A percentile compares a stretch with the other conserved stretches of the same genome.
phyloP scores from a whole-genome alignment of 2,113 vertebrate species.

The Epinephelus moara region DNA sequence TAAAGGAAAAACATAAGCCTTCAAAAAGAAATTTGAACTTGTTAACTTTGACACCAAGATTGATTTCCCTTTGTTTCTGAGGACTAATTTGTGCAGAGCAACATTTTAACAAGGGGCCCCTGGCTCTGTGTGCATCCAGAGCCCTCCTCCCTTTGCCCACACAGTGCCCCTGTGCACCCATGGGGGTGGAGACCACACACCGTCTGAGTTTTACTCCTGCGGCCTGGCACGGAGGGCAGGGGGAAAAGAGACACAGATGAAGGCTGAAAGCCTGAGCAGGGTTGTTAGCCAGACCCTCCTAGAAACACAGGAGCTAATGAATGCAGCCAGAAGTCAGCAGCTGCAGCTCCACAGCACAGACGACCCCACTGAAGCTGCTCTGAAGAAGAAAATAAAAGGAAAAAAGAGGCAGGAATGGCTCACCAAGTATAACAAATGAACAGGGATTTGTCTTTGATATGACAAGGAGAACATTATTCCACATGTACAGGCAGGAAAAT shows the following conservation, averaged over 20 bases:
- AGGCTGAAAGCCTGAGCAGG: constrained; percentile 54
- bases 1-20: neutral
- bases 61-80: neutral
- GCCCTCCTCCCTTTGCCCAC: constrained; percentile 8
- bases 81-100: neutral
- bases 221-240: constrained; percentile 21
- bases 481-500: constrained; percentile 7
- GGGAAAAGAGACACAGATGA: constrained; percentile 55
- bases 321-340: constrained; percentile 65
- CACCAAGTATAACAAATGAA: constrained; percentile 30
- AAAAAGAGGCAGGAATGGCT: neutral
- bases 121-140: neutral
- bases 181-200: constrained; percentile 27
- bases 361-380: constrained; percentile 5
- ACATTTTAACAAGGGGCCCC: constrained; percentile 15
- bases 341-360: constrained; percentile 42
- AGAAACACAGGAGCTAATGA: constrained; percentile 64
- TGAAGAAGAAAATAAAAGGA: constrained; percentile 4
- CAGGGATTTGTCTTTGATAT: constrained; percentile 5
- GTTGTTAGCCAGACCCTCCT: constrained; percentile 50
- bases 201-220: constrained; percentile 38
- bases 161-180: constrained; percentile 7
- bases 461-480: constrained; percentile 19
- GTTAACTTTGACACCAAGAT: neutral
- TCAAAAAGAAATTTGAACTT: neutral